Conservation (phyloP, 1,140 invertebrate genomes). For the Octopus sinensis region DNA sequence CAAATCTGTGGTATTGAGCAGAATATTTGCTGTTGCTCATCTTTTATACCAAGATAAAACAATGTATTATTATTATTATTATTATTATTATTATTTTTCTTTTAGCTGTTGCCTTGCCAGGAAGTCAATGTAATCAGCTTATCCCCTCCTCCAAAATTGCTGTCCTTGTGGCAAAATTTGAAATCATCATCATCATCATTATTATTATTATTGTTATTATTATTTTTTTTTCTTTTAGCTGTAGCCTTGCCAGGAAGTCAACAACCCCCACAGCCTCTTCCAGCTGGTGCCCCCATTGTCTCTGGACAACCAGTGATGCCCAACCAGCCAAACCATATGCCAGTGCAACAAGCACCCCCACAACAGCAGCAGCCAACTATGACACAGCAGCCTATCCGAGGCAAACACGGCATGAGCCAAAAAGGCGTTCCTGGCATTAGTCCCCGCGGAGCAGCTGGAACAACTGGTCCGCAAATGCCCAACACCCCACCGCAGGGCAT, state of each 20-base stretch:
- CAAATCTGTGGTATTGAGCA: too few relatives aligned
- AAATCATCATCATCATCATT: too few relatives aligned
- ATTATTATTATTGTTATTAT: too few relatives aligned
- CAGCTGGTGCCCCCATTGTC: not conserved
- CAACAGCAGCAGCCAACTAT: not conserved
- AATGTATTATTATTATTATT: too few relatives aligned
- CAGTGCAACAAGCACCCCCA: not conserved
- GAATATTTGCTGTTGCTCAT: too few relatives aligned
- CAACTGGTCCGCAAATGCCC: not conserved
- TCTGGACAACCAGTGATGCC: not conserved
- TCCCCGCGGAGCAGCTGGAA: not conserved
- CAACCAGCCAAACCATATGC: not conserved
- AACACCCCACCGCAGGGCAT: conserved; percentile 10
- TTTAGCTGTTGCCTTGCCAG: too few relatives aligned
- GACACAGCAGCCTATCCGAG: not conserved
- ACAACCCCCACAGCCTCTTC: not conserved
- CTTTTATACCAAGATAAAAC: too few relatives aligned
- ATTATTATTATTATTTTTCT: too few relatives aligned
- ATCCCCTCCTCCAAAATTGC: too few relatives aligned
- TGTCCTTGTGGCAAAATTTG: too few relatives aligned
- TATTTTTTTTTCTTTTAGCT: not conserved
- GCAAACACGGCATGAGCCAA: not conserved
- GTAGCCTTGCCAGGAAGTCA: not conserved
- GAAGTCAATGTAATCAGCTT: too few relatives aligned
- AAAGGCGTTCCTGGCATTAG: not conserved